These are phyloP conservation scores for Hemichromis elongatus DNA, from an alignment of 2,113 vertebrate species.

Conservation along the genomic window DNA sequence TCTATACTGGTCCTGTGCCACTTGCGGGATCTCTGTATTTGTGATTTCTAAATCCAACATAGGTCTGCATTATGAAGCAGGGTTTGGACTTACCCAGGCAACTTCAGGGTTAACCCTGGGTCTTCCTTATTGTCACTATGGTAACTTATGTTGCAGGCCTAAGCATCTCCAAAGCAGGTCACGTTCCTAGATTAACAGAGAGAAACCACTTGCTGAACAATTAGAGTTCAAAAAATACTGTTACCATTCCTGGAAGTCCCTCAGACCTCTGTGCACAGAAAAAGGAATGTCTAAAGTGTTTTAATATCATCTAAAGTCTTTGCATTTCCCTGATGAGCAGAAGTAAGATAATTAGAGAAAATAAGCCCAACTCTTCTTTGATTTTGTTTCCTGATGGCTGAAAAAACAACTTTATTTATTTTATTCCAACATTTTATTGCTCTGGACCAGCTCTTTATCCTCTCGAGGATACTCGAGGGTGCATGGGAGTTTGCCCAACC, in stretches of 20 bases:
- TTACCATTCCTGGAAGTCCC: background rate
- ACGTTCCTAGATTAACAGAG: background rate
- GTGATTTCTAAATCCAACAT: background rate
- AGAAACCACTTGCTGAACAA: background rate
- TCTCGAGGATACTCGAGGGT: too few species aligned
- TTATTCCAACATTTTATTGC: too few species aligned
- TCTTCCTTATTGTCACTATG: background rate
- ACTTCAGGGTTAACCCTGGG: background rate
- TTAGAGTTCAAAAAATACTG: background rate
- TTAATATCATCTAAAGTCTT: background rate
- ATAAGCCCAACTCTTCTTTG: background rate
- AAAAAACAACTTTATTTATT: too few species aligned
- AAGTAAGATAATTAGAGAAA: background rate
- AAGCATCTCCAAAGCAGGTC: background rate
- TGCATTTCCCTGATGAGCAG: background rate
- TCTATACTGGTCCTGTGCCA: background rate
- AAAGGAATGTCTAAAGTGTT: background rate
- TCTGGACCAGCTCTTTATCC: too few species aligned
- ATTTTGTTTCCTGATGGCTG: background rate
- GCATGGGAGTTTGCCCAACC: too few species aligned
- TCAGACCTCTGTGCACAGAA: background rate
- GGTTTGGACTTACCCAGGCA: background rate
- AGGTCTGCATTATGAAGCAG: background rate
- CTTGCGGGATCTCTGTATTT: background rate
- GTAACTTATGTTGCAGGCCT: background rate